A percentile compares a stretch with the other conserved stretches of the same genome.
These are phyloP conservation scores for Neuroterus valhalla DNA, from an alignment of 1,140 invertebrate genomes.

Conservation along the genomic window DNA sequence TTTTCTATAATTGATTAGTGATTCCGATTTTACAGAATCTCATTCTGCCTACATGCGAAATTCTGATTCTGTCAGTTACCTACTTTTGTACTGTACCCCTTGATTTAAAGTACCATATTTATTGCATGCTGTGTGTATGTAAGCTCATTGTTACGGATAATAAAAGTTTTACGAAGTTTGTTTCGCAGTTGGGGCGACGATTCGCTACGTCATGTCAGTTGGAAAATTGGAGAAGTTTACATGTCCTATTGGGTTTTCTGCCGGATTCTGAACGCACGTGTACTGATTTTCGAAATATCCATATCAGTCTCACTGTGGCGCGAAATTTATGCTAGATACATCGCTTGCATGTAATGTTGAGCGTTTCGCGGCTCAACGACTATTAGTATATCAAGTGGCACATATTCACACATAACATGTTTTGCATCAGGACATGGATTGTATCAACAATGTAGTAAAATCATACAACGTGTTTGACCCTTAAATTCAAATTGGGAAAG, in stretches of 20 bases:
- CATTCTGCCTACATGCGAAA: too few species aligned
- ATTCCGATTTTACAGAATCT: too few species aligned
- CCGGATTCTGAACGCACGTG: conserved; percentile 45
- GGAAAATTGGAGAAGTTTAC: conserved; percentile 61
- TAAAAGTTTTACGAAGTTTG: conserved; percentile 38
- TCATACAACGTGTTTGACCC: neutral
- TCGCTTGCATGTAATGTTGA: conserved; percentile 42
- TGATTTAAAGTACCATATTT: too few species aligned
- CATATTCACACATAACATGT: neutral
- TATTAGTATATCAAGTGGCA: neutral
- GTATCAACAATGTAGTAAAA: too few species aligned
- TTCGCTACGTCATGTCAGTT: conserved; percentile 45
- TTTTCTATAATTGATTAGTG: too few species aligned
- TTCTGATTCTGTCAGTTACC: too few species aligned
- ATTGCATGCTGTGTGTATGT: too few species aligned
- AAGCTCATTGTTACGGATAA: neutral
- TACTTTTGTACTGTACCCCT: too few species aligned
- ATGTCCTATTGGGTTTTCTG: conserved; percentile 41
- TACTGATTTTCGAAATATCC: conserved; percentile 59
- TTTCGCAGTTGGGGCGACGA: conserved; percentile 43
- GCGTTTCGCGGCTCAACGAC: neutral
- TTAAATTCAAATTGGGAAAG: neutral
- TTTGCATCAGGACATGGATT: too few species aligned
- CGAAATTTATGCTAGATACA: conserved; percentile 53
- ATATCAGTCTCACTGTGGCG: conserved; percentile 41